Conservation (phyloP, 1,140 invertebrate genomes). For the Meloidogyne floridensis region DNA sequence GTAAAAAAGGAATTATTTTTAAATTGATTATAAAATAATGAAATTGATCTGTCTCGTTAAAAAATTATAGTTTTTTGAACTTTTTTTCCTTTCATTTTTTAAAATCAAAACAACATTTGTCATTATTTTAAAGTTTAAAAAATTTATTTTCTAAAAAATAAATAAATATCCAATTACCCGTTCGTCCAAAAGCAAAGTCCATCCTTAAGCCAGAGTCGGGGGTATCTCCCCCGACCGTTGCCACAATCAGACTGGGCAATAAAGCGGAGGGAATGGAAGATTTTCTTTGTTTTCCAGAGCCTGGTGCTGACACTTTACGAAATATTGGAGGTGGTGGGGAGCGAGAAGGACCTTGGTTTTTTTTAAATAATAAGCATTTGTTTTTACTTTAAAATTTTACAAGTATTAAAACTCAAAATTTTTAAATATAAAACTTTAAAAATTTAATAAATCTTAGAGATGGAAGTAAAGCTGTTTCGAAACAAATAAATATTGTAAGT, state of each 20-base stretch:
- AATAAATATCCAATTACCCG: not conserved
- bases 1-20: no score
- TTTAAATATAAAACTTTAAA: not conserved
- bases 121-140: not conserved
- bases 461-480: no score
- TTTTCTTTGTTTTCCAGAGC: slow-evolving; percentile 4
- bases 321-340: slow-evolving; percentile 10
- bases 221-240: slow-evolving; percentile 30
- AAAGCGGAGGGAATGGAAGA: slow-evolving; percentile 26
- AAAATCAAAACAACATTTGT: not conserved
- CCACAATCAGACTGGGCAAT: slow-evolving; percentile 24
- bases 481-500: no score
- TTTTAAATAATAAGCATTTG: not conserved
- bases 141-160: not conserved
- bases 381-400: no score
- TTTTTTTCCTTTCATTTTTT: not conserved
- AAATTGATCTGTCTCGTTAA: no score
- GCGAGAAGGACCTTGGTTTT: not conserved
- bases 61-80: no score
- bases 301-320: slow-evolving; percentile 26
- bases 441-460: not conserved
- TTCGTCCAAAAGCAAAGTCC: slow-evolving; percentile 16
- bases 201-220: slow-evolving; percentile 24
- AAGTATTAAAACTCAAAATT: no score
- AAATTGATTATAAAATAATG: no score